Conservation (phyloP, 2,113 vertebrate species). For the Trogon surrucura region DNA sequence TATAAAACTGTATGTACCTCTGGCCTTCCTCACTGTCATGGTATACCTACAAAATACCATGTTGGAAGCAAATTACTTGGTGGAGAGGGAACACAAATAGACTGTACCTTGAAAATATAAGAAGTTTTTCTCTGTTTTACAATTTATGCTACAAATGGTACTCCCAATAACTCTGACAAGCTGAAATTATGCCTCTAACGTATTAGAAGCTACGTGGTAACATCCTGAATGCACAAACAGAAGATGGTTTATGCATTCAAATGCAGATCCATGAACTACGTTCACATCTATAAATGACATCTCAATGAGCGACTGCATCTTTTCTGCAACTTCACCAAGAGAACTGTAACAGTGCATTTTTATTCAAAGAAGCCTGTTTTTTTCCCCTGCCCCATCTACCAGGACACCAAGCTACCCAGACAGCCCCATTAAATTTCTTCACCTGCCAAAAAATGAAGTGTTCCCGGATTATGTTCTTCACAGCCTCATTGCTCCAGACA, state of each 20-base stretch:
- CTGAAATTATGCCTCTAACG: not conserved
- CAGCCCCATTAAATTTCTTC: not conserved
- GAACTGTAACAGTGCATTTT: not conserved
- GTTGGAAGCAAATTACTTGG: not conserved
- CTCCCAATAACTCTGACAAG: not conserved
- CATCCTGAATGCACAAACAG: not conserved
- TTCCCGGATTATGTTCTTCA: slow-evolving; percentile 94
- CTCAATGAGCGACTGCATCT: not conserved
- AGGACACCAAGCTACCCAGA: not conserved
- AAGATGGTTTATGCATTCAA: not conserved
- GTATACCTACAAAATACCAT: slow-evolving; percentile 86
- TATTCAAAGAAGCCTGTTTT: accelerated
- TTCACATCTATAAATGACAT: not conserved
- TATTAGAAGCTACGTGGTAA: accelerated
- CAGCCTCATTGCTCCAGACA: slow-evolving; percentile 97
- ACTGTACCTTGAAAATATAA: not conserved
- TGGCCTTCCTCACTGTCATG: slow-evolving; percentile 99
- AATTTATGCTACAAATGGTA: not conserved
- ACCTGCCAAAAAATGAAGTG: slow-evolving; percentile 99
- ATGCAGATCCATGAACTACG: not conserved
- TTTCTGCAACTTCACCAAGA: not conserved
- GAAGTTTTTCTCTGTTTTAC: not conserved
- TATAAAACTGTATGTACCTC: slow-evolving; percentile 98
- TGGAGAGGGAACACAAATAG: not conserved
- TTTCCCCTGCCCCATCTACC: too few species aligned